These are phyloP conservation scores for Callitettix versicolor DNA, from an alignment of 1,140 invertebrate genomes.

Conservation along the genomic window DNA sequence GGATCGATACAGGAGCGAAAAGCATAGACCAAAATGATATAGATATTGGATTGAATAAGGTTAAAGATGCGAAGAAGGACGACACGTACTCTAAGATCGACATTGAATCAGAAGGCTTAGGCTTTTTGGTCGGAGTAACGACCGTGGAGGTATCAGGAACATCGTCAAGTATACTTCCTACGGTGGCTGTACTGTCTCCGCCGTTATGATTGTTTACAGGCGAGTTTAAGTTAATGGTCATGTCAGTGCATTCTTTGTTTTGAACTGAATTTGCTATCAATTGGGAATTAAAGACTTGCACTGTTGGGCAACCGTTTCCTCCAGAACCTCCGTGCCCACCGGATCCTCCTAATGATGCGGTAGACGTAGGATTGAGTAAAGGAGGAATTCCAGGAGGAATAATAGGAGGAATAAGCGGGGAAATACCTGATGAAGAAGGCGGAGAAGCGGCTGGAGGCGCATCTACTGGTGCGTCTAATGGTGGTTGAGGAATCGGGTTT, in stretches of 20 bases:
- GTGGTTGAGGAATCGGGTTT: not conserved
- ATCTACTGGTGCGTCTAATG: slow-evolving; percentile 1
- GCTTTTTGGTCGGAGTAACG: not conserved
- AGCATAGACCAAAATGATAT: slow-evolving; percentile 29
- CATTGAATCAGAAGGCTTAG: slow-evolving; percentile 10
- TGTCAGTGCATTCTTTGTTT: slow-evolving; percentile 4
- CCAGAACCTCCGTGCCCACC: not conserved
- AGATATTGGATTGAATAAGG: slow-evolving; percentile 26
- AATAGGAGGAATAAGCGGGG: slow-evolving; percentile 2
- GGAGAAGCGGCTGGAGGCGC: slow-evolving; percentile 5
- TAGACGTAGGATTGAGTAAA: not conserved
- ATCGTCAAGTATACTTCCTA: slow-evolving; percentile 10
- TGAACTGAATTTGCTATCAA: slow-evolving; percentile 8
- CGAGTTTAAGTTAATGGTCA: slow-evolving; percentile 2
- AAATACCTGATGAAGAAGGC: slow-evolving; percentile 1
- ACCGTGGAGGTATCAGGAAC: slow-evolving; percentile 1
- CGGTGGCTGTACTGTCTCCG: not conserved
- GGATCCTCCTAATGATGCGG: not conserved
- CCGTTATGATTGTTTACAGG: slow-evolving; percentile 4
- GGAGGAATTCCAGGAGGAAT: slow-evolving; percentile 11
- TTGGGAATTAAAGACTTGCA: slow-evolving; percentile 1
- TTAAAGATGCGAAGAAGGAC: slow-evolving; percentile 21
- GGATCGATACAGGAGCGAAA: slow-evolving; percentile 28
- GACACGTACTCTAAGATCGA: slow-evolving; percentile 20
- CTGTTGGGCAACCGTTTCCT: not conserved